Evolutionary conservation across 2,888 invertebrate species (phyloP), one percentile per base, ranked within the genome.

Genomic region (Dicycla oo): DNA sequence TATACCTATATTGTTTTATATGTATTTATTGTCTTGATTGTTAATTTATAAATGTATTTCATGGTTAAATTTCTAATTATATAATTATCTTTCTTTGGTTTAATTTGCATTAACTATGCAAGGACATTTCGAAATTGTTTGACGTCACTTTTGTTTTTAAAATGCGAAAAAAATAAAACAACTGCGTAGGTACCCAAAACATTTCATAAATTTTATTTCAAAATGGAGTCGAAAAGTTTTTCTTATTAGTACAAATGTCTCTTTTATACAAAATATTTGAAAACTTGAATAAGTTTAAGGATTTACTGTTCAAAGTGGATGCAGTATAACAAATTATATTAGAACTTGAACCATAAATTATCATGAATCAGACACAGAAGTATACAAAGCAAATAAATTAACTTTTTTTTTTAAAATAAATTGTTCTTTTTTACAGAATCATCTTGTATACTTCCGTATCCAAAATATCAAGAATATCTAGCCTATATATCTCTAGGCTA

Each of bases 331-430:
- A 66, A 69, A 65, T 60, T 38, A 26, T 65, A 61, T 60, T 57
- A 77, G 62, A 83, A 83, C 70, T 83, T 85, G 68, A 54, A 63
- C 47, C 83, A 75, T 80, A 71, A 71, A 70, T 80, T 64, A 13
- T 65, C 20, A 60, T 75, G 2, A 72, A 58, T 10, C 20, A n/a
- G 60, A 68, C 23, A 63, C 45, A 47, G 49, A 20, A 67, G 72
- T 68, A 61, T 54, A 68, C 23, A 62, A 64, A 60, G 30, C 26
- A 47, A 20, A 34, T 20, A n/a, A 30, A 1, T 34, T 34, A 45
- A 7, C 13, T 23, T 53, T 60, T 38, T 43, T 13, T 23, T 23
- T 64, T 45, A 6, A 34, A 30, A 49, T 43, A 40, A 3, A 8
- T 53, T 49, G 2, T 49, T 58, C 15, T 5, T 23, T 23, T 13